Percentiles rank a stretch among this genome's conserved stretches.
Evolutionary conservation across 2,797 vertebrate species (phyloP).

Genomic region (Alectoris magna): DNA sequence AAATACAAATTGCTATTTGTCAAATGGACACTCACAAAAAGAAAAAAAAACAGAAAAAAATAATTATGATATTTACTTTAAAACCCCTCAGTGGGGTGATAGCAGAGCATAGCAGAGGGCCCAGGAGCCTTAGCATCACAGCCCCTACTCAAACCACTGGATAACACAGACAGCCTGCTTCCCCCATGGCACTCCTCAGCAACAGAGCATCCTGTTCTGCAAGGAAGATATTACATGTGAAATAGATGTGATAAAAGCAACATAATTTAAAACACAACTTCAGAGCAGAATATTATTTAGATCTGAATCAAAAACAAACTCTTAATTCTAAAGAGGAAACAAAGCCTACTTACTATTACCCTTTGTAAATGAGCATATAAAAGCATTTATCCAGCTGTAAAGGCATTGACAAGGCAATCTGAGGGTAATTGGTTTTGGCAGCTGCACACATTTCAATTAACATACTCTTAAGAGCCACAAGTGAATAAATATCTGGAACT

Average conservation of each 20-base stretch:
- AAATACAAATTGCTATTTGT: neutral
- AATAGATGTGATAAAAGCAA: constrained; percentile 24
- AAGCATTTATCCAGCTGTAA: constrained; percentile 73
- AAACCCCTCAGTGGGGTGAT: neutral
- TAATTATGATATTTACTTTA: neutral
- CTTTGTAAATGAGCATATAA: constrained; percentile 60
- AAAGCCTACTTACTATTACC: constrained; percentile 20
- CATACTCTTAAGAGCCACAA: constrained; percentile 55
- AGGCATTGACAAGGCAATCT: constrained; percentile 60
- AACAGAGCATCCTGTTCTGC: neutral
- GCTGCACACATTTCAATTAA: constrained; percentile 76
- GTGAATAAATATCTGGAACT: constrained; percentile 4
- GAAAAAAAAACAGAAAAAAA: neutral
- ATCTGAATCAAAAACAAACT: constrained; percentile 51
- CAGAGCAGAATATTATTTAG: constrained; percentile 49
- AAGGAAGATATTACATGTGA: neutral
- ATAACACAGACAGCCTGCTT: neutral
- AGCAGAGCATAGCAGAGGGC: neutral
- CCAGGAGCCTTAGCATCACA: neutral
- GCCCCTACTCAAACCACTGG: neutral
- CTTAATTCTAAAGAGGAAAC: constrained; percentile 61
- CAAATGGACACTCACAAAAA: neutral
- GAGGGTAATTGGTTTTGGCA: constrained; percentile 71
- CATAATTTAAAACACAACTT: constrained; percentile 47
- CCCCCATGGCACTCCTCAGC: accelerated